phyloP scores from a whole-genome alignment of 2,888 invertebrate species.

The Leptarthrus brevirostris region DNA sequence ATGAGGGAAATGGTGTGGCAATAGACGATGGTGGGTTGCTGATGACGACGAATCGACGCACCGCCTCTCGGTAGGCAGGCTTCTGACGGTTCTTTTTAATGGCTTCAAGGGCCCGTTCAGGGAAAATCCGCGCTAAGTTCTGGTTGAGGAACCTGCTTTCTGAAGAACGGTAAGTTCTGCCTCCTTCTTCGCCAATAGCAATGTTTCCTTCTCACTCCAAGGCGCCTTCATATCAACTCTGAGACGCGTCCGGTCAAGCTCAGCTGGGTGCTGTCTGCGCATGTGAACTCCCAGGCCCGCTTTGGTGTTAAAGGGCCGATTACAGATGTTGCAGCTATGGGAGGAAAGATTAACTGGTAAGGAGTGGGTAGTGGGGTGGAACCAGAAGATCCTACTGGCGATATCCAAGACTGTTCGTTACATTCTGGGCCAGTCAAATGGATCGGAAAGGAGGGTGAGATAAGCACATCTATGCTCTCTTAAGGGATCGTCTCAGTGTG shows the following conservation, averaged over 20 bases:
- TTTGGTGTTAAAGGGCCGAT: neutral
- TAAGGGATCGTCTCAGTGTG: too few species aligned
- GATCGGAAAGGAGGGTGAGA: neutral
- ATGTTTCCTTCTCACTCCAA: constrained; percentile 2
- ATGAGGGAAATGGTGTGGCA: neutral
- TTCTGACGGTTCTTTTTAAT: neutral
- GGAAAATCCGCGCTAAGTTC: neutral
- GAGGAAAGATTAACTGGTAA: neutral
- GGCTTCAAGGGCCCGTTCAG: constrained; percentile 1
- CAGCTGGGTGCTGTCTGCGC: neutral
- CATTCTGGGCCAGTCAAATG: neutral
- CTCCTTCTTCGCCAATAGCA: neutral
- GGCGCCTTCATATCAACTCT: neutral
- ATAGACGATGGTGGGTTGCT: neutral
- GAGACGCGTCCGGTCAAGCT: neutral
- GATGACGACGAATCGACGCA: neutral
- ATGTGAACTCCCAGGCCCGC: constrained; percentile 2
- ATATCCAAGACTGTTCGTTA: neutral
- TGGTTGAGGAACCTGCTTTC: neutral
- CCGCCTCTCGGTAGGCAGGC: neutral
- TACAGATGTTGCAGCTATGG: neutral
- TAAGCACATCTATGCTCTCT: neutral
- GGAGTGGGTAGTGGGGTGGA: neutral
- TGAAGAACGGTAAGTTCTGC: neutral
- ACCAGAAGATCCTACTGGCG: constrained; percentile 8